Conservation (phyloP, 2,113 vertebrate species). For the Trogon melanurus region DNA sequence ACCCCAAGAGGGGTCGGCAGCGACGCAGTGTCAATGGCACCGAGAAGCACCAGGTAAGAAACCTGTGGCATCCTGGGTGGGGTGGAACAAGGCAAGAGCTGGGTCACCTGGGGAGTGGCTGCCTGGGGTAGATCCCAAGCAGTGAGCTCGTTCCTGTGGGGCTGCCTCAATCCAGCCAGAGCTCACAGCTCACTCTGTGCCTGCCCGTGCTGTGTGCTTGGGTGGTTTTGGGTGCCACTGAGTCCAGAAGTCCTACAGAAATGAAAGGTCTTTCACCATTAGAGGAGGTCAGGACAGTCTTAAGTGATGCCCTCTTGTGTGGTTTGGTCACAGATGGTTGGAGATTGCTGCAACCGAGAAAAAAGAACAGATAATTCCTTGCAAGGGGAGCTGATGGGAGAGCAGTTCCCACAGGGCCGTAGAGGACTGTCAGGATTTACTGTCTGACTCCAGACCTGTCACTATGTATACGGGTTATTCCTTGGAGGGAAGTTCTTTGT, state of each 20-base stretch:
- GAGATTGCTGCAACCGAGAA: not conserved
- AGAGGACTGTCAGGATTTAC: not conserved
- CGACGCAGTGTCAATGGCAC: conserved; percentile 63
- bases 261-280: not conserved
- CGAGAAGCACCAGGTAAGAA: conserved; percentile 51
- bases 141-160: not conserved
- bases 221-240: not conserved
- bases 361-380: rapidly evolving
- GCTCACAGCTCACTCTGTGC: rapidly evolving
- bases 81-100: not conserved
- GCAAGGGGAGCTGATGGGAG: not conserved
- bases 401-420: not conserved
- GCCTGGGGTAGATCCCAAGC: not conserved
- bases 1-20: conserved; percentile 74
- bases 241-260: not conserved
- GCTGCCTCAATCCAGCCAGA: not conserved
- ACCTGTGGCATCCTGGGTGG: not conserved
- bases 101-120: not conserved
- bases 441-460: not conserved
- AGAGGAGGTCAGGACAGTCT: not conserved
- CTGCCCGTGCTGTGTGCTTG: not conserved
- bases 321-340: not conserved
- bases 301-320: not conserved
- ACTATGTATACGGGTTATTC: not conserved
- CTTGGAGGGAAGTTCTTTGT: not conserved